A percentile compares a stretch with the other conserved stretches of the same genome.
These are phyloP conservation scores for Danaus melanippus DNA, from an alignment of 1,140 invertebrate species.

Conservation along the genomic window DNA sequence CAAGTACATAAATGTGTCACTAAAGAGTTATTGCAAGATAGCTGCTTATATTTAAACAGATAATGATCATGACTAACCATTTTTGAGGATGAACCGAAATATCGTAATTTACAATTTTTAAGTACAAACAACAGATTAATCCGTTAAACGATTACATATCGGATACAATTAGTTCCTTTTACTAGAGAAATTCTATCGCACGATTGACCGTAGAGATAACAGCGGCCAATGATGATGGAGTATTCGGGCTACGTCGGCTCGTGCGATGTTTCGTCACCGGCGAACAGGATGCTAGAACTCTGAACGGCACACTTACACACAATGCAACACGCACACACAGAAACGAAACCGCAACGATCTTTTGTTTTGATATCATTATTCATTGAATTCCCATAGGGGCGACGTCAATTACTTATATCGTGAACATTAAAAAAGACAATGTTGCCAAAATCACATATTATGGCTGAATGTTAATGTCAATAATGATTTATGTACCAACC, in stretches of 20 bases:
- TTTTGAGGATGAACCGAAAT: no score
- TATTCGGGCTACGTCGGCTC: conserved; percentile 49
- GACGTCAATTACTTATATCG: no score
- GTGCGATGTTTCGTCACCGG: conserved; percentile 59
- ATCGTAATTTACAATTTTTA: no score
- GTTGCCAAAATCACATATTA: no score
- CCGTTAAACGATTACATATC: conserved; percentile 28
- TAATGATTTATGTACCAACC: no score
- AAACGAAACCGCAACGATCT: conserved; percentile 9
- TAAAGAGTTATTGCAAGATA: no score
- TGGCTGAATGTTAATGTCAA: no score
- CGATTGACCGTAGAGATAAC: conserved; percentile 50
- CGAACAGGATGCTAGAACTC: conserved; percentile 57
- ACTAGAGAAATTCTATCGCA: conserved; percentile 65
- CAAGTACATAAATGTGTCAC: no score
- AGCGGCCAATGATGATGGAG: conserved; percentile 50
- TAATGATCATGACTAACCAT: no score
- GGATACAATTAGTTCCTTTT: conserved; percentile 58
- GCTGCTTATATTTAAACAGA: no score
- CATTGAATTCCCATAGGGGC: background rate
- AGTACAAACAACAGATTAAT: conserved; percentile 20
- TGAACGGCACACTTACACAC: conserved; percentile 40
- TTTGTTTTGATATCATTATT: conserved; percentile 15
- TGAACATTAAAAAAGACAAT: no score
- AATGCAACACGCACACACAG: conserved; percentile 18